Evolutionary conservation across 2,113 vertebrate genomes (phyloP).

Genomic region (Neogale vison): DNA sequence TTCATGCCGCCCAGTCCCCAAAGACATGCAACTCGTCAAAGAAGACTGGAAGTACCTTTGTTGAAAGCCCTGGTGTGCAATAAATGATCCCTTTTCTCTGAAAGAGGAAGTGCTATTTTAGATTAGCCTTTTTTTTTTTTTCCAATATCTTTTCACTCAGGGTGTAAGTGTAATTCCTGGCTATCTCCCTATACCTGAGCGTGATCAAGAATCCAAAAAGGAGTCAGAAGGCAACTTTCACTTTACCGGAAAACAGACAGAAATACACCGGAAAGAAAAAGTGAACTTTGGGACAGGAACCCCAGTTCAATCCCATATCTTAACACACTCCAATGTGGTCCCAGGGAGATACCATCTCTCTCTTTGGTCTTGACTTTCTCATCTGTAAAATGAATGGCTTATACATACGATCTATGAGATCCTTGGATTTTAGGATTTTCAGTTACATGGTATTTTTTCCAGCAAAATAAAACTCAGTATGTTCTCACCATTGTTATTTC

Average conservation of each 20-base stretch:
- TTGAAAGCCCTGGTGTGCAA: not conserved
- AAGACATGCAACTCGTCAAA: not conserved
- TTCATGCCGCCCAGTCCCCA: not conserved
- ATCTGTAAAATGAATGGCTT: not conserved
- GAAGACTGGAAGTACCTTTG: not conserved
- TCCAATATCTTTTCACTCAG: not conserved
- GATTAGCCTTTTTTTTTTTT: not conserved
- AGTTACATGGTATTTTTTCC: not conserved
- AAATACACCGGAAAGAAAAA: not conserved
- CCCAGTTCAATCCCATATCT: not conserved
- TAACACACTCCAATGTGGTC: not conserved
- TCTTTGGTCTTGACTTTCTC: not conserved
- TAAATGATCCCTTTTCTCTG: not conserved
- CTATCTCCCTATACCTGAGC: not conserved
- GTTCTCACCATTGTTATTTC: not conserved
- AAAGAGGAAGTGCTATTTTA: conserved; percentile 13
- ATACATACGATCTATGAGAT: not conserved
- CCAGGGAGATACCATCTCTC: not conserved
- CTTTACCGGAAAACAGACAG: not conserved
- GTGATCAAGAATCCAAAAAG: not conserved
- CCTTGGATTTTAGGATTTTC: not conserved
- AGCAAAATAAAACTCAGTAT: not conserved
- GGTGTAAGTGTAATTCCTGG: not conserved
- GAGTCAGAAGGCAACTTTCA: not conserved
- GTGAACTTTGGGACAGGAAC: not conserved